phyloP scores from a whole-genome alignment of 2,888 invertebrate genomes.

The Brachynemurus nebulosus region DNA sequence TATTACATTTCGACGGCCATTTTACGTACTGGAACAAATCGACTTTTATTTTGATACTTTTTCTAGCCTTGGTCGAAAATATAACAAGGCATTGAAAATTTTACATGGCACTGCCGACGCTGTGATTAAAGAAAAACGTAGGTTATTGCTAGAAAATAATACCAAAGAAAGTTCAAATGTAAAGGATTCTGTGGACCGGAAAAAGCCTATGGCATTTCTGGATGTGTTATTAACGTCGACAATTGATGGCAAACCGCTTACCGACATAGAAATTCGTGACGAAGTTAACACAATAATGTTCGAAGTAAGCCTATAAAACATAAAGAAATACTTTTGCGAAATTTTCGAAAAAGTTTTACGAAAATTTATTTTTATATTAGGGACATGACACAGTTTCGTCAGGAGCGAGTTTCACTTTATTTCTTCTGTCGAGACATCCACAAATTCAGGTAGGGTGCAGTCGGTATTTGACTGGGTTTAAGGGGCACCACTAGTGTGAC shows the following conservation, averaged over 20 bases:
- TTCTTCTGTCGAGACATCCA: neutral
- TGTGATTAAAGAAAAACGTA: conserved; percentile 49
- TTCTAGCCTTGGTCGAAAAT: conserved; percentile 41
- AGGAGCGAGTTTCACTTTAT: neutral
- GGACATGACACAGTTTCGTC: conserved; percentile 8
- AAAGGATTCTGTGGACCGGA: too few species aligned
- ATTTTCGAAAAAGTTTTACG: too few species aligned
- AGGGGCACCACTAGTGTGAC: too few species aligned
- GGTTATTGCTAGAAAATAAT: too few species aligned
- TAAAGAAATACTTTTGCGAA: too few species aligned
- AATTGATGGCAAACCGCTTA: conserved; percentile 1
- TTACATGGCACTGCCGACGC: conserved; percentile 40
- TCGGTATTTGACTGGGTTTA: too few species aligned
- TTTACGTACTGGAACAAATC: conserved; percentile 34
- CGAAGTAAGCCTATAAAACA: too few species aligned
- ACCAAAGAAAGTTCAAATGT: too few species aligned
- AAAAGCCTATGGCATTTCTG: conserved; percentile 5
- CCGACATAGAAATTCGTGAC: conserved; percentile 4
- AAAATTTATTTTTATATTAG: too few species aligned
- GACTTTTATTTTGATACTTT: conserved; percentile 36
- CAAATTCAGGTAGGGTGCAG: neutral
- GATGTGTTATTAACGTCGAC: conserved; percentile 5
- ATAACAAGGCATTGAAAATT: conserved; percentile 33
- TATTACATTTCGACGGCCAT: conserved; percentile 22
- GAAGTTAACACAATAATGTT: conserved; percentile 9